phyloP scores from a whole-genome alignment of 1,140 invertebrate species.

The Helicoverpa armigera region DNA sequence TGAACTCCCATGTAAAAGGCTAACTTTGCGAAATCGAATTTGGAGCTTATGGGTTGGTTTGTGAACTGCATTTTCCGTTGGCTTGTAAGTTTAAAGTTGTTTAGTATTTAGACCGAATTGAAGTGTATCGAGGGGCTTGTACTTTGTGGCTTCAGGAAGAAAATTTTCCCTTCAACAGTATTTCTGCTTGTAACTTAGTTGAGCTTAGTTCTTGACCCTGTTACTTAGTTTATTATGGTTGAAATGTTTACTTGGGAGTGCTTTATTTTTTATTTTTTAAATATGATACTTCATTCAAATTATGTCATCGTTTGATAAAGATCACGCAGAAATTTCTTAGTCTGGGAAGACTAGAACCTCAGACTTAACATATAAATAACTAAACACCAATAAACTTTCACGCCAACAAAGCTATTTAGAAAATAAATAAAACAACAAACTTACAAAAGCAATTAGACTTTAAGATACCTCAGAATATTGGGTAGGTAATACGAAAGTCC shows the following conservation, averaged over 20 bases:
- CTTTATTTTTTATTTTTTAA: neutral
- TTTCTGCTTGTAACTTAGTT: slow-evolving; percentile 9
- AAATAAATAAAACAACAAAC: slow-evolving; percentile 1
- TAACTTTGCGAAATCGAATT: slow-evolving; percentile 47
- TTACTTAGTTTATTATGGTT: neutral
- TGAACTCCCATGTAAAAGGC: slow-evolving; percentile 22
- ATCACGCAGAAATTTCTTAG: neutral
- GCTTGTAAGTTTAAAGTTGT: slow-evolving; percentile 41
- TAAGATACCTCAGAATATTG: slow-evolving; percentile 6
- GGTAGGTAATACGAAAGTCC: slow-evolving; percentile 13
- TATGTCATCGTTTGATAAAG: too few species aligned
- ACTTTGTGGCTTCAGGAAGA: neutral
- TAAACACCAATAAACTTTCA: neutral
- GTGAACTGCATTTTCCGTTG: slow-evolving; percentile 47
- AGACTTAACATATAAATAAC: neutral
- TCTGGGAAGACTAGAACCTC: neutral
- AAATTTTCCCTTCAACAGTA: slow-evolving; percentile 11
- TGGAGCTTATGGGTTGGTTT: slow-evolving; percentile 44
- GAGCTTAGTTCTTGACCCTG: neutral
- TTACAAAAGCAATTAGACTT: slow-evolving; percentile 26
- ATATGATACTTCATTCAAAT: too few species aligned
- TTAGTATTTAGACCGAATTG: slow-evolving; percentile 36
- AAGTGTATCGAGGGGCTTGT: slow-evolving; percentile 18
- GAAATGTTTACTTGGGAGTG: too few species aligned
- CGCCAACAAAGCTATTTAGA: neutral